Percentiles rank a stretch among this genome's conserved stretches.
Evolutionary conservation across 2,888 invertebrate genomes (phyloP).

Genomic region (Ceriagrion tenellum): DNA sequence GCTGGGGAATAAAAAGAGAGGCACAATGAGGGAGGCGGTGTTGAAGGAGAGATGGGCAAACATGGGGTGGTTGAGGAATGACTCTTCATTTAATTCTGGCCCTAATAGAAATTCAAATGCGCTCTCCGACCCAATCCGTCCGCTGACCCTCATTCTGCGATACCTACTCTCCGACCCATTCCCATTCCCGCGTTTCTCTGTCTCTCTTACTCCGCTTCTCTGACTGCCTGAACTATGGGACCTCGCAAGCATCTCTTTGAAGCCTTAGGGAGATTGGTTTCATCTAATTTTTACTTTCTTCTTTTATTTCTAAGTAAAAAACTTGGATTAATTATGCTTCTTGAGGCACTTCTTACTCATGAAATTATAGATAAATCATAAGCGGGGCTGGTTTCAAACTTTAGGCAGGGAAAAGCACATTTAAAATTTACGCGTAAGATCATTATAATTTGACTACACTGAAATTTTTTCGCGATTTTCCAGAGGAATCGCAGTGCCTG

Average conservation of each 20-base stretch:
- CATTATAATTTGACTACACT: too few relatives aligned
- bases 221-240: not conserved
- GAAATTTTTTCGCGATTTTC: too few relatives aligned
- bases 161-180: not conserved
- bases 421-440: too few relatives aligned
- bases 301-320: too few relatives aligned
- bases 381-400: too few relatives aligned
- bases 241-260: not conserved
- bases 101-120: constrained; percentile 65
- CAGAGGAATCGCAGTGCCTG: too few relatives aligned
- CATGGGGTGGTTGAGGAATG: constrained; percentile 14
- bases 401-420: too few relatives aligned
- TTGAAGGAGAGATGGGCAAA: constrained; percentile 39
- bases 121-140: not conserved
- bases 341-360: too few relatives aligned
- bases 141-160: constrained; percentile 6
- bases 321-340: too few relatives aligned
- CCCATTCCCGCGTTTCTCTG: not conserved
- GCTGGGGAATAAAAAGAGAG: not conserved
- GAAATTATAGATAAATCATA: too few relatives aligned
- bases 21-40: not conserved
- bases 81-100: constrained; percentile 50
- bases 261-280: not conserved
- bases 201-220: not conserved
- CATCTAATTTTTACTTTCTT: not conserved